A percentile compares a stretch with the other conserved stretches of the same genome.
Conservation (phyloP, 2,113 vertebrate genomes). For the Cebus imitator region DNA sequence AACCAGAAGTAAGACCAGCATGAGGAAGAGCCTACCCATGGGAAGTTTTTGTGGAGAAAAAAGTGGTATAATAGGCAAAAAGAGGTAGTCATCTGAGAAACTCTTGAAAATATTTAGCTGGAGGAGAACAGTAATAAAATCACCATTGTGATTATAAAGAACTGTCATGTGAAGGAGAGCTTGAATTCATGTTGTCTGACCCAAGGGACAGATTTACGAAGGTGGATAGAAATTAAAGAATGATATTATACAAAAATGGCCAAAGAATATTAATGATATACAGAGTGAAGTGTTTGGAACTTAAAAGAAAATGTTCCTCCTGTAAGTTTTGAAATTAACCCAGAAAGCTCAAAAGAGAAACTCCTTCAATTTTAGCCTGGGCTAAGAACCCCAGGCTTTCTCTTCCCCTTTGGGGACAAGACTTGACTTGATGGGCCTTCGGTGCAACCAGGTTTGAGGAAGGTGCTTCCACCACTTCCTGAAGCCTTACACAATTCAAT, state of each 20-base stretch:
- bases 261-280: neutral
- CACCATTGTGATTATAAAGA: neutral
- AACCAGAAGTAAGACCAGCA: neutral
- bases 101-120: neutral
- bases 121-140: constrained; percentile 15
- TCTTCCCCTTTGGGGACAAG: constrained; percentile 68
- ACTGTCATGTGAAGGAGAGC: neutral
- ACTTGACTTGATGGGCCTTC: constrained; percentile 55
- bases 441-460: constrained; percentile 70
- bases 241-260: neutral
- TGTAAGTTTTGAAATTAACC: neutral
- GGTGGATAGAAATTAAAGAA: neutral
- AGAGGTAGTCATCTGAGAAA: constrained; percentile 8
- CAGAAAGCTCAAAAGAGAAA: constrained; percentile 35
- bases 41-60: constrained; percentile 1
- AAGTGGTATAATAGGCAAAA: neutral
- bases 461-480: constrained; percentile 68
- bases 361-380: neutral
- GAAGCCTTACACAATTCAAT: constrained; percentile 59
- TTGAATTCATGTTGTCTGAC: neutral
- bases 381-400: constrained; percentile 33
- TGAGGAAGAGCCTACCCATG: neutral
- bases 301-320: constrained; percentile 14
- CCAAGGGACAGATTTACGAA: neutral
- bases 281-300: neutral